Percentiles rank a stretch among this genome's conserved stretches.
These are phyloP conservation scores for Platycheirus albimanus DNA, from an alignment of 2,888 invertebrate species.

Conservation along the genomic window DNA sequence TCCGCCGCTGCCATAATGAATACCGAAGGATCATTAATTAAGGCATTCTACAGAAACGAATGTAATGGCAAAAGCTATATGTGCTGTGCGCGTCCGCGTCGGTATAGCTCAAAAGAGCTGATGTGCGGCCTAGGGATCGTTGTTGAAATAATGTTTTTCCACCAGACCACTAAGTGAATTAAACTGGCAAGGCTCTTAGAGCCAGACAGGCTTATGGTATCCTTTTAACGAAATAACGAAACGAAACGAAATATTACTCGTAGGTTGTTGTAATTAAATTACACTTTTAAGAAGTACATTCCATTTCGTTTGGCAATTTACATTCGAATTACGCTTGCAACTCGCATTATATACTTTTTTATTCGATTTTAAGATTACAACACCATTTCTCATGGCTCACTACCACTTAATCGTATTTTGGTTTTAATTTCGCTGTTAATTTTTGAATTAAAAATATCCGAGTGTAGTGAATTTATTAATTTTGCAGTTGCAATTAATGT, in stretches of 20 bases:
- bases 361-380: conserved; percentile 21
- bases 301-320: conserved; percentile 55
- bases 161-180: conserved; percentile 48
- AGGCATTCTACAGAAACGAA: conserved; percentile 18
- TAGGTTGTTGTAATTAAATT: conserved; percentile 45
- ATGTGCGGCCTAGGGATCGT: background rate
- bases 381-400: background rate
- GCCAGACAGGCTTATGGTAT: background rate
- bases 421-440: background rate
- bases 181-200: conserved; percentile 7
- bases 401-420: conserved; percentile 6
- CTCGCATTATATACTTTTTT: conserved; percentile 19
- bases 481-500: background rate
- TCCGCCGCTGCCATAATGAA: conserved; percentile 7
- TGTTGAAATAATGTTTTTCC: conserved; percentile 30
- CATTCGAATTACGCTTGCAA: conserved; percentile 43
- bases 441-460: background rate
- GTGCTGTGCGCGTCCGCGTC: background rate
- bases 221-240: background rate
- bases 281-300: conserved; percentile 40
- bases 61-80: background rate
- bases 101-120: conserved; percentile 18
- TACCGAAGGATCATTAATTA: conserved; percentile 43
- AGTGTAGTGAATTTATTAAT: background rate
- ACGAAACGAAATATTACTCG: conserved; percentile 10